These are phyloP conservation scores for Pristionchus fissidentatus DNA, from an alignment of 2,888 invertebrate species.

Conservation along the genomic window DNA sequence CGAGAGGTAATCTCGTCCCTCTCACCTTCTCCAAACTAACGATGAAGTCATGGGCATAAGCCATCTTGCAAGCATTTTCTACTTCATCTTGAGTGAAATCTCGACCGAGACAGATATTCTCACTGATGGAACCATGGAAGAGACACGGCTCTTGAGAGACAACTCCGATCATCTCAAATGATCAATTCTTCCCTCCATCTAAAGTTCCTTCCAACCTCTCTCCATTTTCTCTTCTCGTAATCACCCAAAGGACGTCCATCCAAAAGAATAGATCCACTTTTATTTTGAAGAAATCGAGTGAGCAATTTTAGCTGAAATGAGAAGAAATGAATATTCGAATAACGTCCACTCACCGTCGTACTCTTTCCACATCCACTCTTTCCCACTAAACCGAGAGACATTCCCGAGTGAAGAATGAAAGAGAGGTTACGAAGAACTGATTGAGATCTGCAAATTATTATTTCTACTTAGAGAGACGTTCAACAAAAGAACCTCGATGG, in stretches of 20 bases:
- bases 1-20: background rate
- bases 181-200: background rate
- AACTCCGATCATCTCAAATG: constrained; percentile 13
- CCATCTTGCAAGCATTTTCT: background rate
- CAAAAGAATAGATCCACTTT: background rate
- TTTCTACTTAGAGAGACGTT: too few relatives aligned
- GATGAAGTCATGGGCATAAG: constrained; percentile 26
- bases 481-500: background rate
- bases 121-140: constrained; percentile 11
- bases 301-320: constrained; percentile 3
- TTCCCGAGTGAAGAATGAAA: background rate
- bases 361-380: constrained; percentile 41
- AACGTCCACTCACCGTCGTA: constrained; percentile 2
- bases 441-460: background rate
- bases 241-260: background rate
- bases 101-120: constrained; percentile 29
- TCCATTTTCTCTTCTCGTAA: background rate
- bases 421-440: background rate
- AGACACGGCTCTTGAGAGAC: constrained; percentile 35
- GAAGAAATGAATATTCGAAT: background rate
- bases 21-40: background rate
- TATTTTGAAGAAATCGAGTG: background rate
- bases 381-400: background rate
- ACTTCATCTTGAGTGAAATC: background rate
- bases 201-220: background rate